Evolutionary conservation across 2,797 vertebrate genomes (phyloP), one percentile per base, ranked within the genome.

Genomic region (Smutsia temminckii): DNA sequence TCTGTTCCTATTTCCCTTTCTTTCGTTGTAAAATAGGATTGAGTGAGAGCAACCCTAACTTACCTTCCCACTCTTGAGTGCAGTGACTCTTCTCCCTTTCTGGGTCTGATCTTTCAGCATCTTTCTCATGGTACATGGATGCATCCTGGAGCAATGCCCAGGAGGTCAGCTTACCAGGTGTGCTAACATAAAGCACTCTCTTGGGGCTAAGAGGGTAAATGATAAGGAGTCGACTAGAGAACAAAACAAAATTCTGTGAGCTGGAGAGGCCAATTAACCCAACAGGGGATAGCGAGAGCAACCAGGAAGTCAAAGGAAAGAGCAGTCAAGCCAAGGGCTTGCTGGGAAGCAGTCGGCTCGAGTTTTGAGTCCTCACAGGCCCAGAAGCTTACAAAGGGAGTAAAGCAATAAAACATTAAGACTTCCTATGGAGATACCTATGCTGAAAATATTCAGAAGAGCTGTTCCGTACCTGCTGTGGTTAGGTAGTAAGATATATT

Each of bases 21-120:
- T 85, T 89, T 20, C n/a, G 4, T 53, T 93, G 4, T 66, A 63
- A 94, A 93, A 61, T 14, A 64, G 64, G 6, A 42, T 32, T 85
- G 9, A 13, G 10, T 74, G 37, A 77, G 14, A 77, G 63, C 32
- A 77, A 80, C 21, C 25, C 42, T 88, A 55, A 81, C 25, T 66
- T 59, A 27, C 29, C 63, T 74, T 72, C 12, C 42, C 27, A 37
- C n/a, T 81, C 34, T 86, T 23, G 72, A 75, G 46, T 32, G 7
- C 10, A 57, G 37, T 29, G 46, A 57, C 14, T 91, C 5, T 6
- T 40, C 27, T 74, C 40, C 8, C 27, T 59, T 59, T 63, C 46
- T 92, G 18, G 4, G 8, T 75, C 40, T 79, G 5, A 61, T 75
- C 49, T 69, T 46, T 10, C 14, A 93, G 40, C 10, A 10, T 1